Evolutionary conservation across 2,797 vertebrate species (phyloP).

Genomic region (Chaetodon trifasciatus): DNA sequence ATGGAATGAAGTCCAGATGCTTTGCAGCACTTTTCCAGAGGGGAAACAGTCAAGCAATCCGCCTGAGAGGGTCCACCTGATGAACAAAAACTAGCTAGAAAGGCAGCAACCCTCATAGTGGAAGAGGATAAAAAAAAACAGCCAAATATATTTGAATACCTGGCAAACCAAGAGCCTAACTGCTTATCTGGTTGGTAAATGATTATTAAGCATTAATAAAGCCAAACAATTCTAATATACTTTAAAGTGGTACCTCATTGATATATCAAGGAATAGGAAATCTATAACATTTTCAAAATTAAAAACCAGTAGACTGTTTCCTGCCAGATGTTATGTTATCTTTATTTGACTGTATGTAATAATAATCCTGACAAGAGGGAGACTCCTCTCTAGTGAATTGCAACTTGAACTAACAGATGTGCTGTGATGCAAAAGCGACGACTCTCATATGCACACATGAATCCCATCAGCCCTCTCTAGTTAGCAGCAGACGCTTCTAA

Average conservation of each 20-base stretch:
- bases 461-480: background rate
- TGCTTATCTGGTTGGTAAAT: background rate
- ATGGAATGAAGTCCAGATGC: no score
- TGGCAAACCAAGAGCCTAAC: background rate
- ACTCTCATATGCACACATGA: background rate
- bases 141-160: background rate
- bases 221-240: background rate
- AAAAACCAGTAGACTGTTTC: background rate
- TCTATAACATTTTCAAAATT: background rate
- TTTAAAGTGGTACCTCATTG: background rate
- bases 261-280: background rate
- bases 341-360: background rate
- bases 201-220: background rate
- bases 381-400: background rate
- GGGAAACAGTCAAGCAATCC: no score
- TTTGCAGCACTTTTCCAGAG: no score
- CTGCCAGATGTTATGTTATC: background rate
- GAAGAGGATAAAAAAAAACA: background rate
- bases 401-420: background rate
- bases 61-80: no score
- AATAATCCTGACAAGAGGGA: background rate
- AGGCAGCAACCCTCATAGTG: background rate
- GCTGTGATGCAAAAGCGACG: background rate
- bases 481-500: background rate
- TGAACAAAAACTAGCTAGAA: background rate